Evolutionary conservation across 2,113 vertebrate species (phyloP).

Genomic region (Cynoglossus semilaevis): DNA sequence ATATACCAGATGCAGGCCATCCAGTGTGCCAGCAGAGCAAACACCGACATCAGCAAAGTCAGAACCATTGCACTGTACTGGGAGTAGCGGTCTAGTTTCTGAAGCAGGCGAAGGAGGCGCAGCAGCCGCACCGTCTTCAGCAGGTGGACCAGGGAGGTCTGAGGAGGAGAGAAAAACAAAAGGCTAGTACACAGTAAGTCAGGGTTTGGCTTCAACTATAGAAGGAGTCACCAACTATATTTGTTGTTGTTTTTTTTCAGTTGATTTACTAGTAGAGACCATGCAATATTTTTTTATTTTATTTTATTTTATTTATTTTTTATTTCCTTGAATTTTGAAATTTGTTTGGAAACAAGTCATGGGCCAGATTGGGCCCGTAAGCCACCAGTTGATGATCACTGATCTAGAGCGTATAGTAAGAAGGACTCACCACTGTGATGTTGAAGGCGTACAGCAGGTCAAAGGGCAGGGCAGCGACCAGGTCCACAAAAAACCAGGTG

Average conservation of each 20-base stretch:
- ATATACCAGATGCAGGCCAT: conserved; percentile 93
- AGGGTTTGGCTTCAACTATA: too few relatives aligned
- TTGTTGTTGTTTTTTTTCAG: too few relatives aligned
- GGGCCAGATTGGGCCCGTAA: too few relatives aligned
- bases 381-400: too few relatives aligned
- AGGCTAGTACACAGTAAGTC: neutral
- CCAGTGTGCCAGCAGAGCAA: conserved; percentile 90
- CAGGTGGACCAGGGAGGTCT: conserved; percentile 84
- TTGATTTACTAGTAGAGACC: too few relatives aligned
- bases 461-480: conserved; percentile 88
- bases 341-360: too few relatives aligned
- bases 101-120: conserved; percentile 85
- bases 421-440: conserved; percentile 84
- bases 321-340: too few relatives aligned
- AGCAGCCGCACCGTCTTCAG: conserved; percentile 87
- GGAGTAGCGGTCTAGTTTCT: conserved; percentile 91
- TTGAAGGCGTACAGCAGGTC: conserved; percentile 90
- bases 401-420: too few relatives aligned
- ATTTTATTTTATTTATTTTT: too few relatives aligned
- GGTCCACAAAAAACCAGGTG: conserved; percentile 91
- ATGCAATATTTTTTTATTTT: too few relatives aligned
- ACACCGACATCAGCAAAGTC: conserved; percentile 91
- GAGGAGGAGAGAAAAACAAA: neutral
- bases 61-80: conserved; percentile 93
- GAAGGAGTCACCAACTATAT: too few relatives aligned